A percentile compares a stretch with the other conserved stretches of the same genome.
These are phyloP conservation scores for Peromyscus californicus DNA, from an alignment of 2,113 vertebrate genomes.

Conservation along the genomic window DNA sequence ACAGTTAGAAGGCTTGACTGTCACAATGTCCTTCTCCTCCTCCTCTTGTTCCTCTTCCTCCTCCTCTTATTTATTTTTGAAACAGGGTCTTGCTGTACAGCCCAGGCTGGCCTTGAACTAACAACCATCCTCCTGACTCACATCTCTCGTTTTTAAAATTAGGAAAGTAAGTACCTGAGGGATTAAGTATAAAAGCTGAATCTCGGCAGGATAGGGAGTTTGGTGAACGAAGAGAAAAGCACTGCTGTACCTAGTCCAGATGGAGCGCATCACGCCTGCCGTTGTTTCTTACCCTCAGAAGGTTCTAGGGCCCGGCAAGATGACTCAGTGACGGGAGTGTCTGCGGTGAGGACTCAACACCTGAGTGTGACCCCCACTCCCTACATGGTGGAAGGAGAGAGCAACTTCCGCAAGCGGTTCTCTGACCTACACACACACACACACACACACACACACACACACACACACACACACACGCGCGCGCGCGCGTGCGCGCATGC, in stretches of 20 bases:
- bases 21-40: not conserved
- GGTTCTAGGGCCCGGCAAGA: not conserved
- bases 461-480: not conserved
- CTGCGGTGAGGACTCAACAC: not conserved
- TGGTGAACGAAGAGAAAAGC: constrained; percentile 32
- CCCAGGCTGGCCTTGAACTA: not conserved
- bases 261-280: too few species aligned
- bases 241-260: not conserved
- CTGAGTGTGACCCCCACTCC: too few species aligned
- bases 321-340: not conserved
- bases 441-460: not conserved
- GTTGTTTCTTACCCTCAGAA: not conserved
- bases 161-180: constrained; percentile 7
- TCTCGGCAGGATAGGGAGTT: not conserved
- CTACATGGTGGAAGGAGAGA: not conserved
- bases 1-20: not conserved
- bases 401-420: not conserved
- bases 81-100: not conserved
- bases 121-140: not conserved
- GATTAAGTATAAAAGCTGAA: not conserved
- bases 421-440: not conserved
- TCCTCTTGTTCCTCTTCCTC: not conserved
- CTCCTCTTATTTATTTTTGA: not conserved
- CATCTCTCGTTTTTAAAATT: constrained; percentile 37
- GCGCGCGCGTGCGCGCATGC: not conserved